These are phyloP conservation scores for Borostomias antarcticus DNA, from an alignment of 2,797 vertebrate genomes.

Conservation along the genomic window DNA sequence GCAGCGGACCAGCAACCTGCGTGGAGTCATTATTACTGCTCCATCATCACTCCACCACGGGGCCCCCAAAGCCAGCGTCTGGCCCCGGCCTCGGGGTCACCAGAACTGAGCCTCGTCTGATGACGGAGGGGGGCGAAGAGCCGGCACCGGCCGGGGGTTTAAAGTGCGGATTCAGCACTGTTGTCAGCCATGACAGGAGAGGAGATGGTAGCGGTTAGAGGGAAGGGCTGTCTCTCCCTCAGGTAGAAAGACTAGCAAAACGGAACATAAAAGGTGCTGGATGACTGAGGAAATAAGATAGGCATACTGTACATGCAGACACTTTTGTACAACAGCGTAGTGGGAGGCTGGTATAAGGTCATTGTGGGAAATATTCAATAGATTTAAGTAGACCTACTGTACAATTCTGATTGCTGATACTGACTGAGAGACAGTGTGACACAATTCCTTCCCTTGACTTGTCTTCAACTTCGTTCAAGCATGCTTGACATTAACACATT, in stretches of 20 bases:
- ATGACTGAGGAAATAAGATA: too few relatives aligned
- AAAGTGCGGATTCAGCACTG: neutral
- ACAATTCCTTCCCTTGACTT: neutral
- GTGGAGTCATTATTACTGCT: slow-evolving; percentile 13
- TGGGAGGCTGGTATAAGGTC: neutral
- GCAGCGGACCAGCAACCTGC: slow-evolving; percentile 32
- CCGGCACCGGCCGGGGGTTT: too few relatives aligned
- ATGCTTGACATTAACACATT: slow-evolving; percentile 4
- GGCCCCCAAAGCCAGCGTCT: too few relatives aligned
- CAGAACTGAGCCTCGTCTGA: too few relatives aligned
- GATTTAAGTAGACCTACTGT: neutral
- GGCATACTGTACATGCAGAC: too few relatives aligned
- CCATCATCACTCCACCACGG: slow-evolving; percentile 42
- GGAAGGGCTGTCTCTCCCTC: too few relatives aligned
- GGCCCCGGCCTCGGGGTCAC: too few relatives aligned
- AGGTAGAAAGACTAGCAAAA: too few relatives aligned
- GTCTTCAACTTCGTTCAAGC: neutral
- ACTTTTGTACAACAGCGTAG: neutral
- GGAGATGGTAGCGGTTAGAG: neutral
- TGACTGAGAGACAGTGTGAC: too few relatives aligned
- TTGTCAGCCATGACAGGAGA: neutral
- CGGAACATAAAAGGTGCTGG: too few relatives aligned
- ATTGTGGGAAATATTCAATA: too few relatives aligned
- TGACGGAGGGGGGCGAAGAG: too few relatives aligned
- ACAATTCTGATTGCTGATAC: neutral